These are phyloP conservation scores for Hyppa rectilinea DNA, from an alignment of 2,888 invertebrate genomes.

Conservation along the genomic window DNA sequence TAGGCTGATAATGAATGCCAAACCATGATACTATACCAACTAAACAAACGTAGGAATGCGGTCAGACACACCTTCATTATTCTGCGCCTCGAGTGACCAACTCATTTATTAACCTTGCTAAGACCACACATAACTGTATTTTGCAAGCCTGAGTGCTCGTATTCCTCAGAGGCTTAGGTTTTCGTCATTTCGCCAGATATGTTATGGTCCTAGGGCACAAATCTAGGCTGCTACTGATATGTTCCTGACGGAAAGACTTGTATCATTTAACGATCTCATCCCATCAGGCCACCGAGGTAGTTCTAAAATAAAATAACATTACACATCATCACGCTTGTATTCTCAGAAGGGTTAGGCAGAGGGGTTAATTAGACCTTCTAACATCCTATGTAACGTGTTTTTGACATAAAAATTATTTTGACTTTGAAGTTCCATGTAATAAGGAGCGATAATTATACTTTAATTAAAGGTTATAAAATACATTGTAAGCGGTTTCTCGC, in stretches of 20 bases:
- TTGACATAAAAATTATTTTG: no score
- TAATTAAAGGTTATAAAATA: conserved; percentile 37
- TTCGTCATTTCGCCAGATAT: background rate
- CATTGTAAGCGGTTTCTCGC: conserved; percentile 18
- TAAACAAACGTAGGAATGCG: conserved; percentile 38
- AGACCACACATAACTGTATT: conserved; percentile 7
- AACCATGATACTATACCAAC: conserved; percentile 1
- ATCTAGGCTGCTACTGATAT: background rate
- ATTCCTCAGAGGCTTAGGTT: background rate
- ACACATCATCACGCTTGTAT: background rate
- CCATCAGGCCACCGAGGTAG: no score
- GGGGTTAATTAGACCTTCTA: no score
- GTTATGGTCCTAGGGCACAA: background rate
- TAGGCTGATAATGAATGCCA: conserved; percentile 39
- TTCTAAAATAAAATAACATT: background rate
- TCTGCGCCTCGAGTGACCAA: conserved; percentile 37
- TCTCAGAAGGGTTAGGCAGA: background rate
- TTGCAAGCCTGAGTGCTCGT: background rate
- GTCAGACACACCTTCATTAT: conserved; percentile 47
- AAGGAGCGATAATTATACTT: background rate
- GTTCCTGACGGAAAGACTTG: background rate
- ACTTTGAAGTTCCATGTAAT: background rate
- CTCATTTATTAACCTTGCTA: conserved; percentile 38
- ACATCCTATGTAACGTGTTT: no score
- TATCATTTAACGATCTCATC: no score